Percentiles rank a stretch among this genome's conserved stretches.
Conservation (phyloP, 2,797 vertebrate species). For the Ctenochaetus hawaiiensis region DNA sequence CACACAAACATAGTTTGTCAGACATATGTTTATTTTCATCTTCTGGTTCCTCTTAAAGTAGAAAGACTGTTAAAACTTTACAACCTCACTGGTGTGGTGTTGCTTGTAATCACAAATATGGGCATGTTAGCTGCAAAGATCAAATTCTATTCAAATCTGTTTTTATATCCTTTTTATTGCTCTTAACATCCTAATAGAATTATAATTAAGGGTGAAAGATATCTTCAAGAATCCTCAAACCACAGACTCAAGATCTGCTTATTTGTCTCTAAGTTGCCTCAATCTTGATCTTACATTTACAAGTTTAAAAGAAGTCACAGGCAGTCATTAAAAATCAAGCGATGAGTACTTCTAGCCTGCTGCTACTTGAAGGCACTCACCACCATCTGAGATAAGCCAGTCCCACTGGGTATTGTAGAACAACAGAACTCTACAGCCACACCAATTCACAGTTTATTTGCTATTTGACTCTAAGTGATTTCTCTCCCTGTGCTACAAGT, state of each 20-base stretch:
- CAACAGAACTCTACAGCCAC: constrained; percentile 63
- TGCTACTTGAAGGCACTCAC: constrained; percentile 61
- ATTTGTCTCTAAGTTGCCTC: neutral
- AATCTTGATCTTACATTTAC: constrained; percentile 8
- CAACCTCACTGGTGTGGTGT: neutral
- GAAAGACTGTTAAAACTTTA: neutral
- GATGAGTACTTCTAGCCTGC: constrained; percentile 14
- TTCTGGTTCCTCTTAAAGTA: neutral
- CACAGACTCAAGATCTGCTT: neutral
- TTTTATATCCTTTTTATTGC: neutral
- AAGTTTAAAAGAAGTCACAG: constrained; percentile 15
- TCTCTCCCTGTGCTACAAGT: constrained; percentile 49
- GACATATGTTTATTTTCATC: neutral
- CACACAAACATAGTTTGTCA: neutral
- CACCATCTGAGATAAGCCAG: constrained; percentile 40
- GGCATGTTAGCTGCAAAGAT: neutral
- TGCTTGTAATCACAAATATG: neutral
- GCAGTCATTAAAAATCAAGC: constrained; percentile 16
- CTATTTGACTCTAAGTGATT: constrained; percentile 60
- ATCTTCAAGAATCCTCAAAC: neutral
- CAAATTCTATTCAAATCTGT: neutral
- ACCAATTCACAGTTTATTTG: constrained; percentile 51
- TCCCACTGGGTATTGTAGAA: constrained; percentile 45
- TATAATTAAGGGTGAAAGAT: neutral
- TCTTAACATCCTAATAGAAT: constrained; percentile 1